A percentile compares a stretch with the other conserved stretches of the same genome.
Evolutionary conservation across 2,797 vertebrate species (phyloP).

Genomic region (Octomys mimax): DNA sequence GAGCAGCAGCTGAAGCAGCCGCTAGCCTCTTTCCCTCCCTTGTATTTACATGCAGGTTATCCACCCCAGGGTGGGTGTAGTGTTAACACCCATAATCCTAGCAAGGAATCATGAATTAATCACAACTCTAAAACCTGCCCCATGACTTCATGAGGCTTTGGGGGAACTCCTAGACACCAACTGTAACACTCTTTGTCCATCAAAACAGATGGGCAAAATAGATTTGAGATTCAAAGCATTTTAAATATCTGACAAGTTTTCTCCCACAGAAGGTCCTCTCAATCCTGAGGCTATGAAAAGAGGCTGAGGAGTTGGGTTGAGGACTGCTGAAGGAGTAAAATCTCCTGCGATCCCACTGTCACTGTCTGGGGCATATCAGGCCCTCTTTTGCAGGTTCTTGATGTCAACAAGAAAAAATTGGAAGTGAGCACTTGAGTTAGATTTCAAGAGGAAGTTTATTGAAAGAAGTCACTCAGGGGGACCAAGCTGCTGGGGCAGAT

Average conservation of each 20-base stretch:
- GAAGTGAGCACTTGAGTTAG: background rate
- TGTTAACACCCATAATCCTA: too few species aligned
- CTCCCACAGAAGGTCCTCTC: background rate
- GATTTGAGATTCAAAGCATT: background rate
- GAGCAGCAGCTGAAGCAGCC: too few species aligned
- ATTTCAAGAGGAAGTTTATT: background rate
- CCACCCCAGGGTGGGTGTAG: too few species aligned
- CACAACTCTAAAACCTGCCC: too few species aligned
- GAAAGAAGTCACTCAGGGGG: background rate
- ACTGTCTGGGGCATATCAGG: background rate
- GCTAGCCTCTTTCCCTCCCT: too few species aligned
- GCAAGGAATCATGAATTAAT: too few species aligned
- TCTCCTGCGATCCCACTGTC: background rate
- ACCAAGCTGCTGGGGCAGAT: background rate
- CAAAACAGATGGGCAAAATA: background rate
- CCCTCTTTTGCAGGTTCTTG: background rate
- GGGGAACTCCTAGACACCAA: too few species aligned
- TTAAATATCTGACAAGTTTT: background rate
- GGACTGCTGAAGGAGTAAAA: background rate
- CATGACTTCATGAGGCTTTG: too few species aligned
- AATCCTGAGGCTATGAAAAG: background rate
- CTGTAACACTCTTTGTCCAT: too few species aligned
- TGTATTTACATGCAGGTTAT: too few species aligned
- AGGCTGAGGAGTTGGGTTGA: background rate
- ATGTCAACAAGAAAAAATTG: background rate